phyloP scores from a whole-genome alignment of 2,888 invertebrate genomes.

The Apodemia zela region DNA sequence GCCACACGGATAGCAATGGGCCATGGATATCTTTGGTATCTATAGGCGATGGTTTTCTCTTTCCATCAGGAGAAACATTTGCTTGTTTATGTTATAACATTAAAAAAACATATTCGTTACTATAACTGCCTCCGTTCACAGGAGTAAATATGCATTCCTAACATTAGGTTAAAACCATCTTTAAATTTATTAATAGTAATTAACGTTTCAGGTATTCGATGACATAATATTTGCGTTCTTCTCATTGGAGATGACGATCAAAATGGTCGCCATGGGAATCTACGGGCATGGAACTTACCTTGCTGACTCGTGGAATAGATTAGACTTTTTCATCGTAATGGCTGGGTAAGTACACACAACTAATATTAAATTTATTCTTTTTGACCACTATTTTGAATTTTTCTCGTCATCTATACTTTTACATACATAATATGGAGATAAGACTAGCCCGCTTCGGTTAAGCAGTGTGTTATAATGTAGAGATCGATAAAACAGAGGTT shows the following conservation, averaged over 20 bases:
- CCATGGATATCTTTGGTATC: too few species aligned
- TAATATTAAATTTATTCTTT: neutral
- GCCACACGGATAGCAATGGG: too few species aligned
- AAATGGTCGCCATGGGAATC: conserved; percentile 99
- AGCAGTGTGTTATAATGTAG: too few species aligned
- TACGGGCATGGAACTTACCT: conserved; percentile 96
- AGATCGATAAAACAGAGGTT: too few species aligned
- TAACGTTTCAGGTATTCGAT: conserved; percentile 89
- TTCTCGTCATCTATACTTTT: neutral
- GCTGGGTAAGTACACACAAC: conserved; percentile 87
- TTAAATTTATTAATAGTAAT: conserved; percentile 30
- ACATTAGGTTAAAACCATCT: conserved; percentile 38
- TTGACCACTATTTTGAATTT: neutral
- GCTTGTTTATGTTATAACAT: too few species aligned
- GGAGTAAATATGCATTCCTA: too few species aligned
- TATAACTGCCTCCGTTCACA: too few species aligned
- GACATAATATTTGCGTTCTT: conserved; percentile 99
- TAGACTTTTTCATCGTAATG: conserved; percentile 98
- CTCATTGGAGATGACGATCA: conserved; percentile 98
- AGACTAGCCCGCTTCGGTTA: too few species aligned
- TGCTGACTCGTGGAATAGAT: conserved; percentile 98
- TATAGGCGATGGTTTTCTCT: too few species aligned
- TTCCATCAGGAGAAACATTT: too few species aligned
- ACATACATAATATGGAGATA: too few species aligned
- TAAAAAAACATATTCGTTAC: too few species aligned